phyloP scores from a whole-genome alignment of 2,888 invertebrate genomes.

The Eupithecia abbreviata region DNA sequence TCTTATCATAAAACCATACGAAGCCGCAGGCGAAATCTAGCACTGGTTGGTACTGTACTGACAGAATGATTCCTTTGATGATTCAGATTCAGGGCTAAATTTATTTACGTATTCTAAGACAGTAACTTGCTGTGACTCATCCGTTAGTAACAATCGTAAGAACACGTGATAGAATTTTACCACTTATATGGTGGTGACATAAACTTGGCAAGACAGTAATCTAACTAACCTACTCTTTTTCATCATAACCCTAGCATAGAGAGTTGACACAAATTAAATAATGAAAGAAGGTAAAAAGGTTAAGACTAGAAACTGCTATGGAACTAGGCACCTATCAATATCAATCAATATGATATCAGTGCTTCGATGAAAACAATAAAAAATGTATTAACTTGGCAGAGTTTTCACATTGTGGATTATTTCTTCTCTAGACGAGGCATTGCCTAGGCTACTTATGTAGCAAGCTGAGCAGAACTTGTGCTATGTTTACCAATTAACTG shows the following conservation, averaged over 20 bases:
- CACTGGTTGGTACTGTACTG: background rate
- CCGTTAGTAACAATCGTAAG: slow-evolving; percentile 36
- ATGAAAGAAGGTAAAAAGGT: no score
- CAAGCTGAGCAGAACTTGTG: no score
- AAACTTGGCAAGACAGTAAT: background rate
- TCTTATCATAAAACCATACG: no score
- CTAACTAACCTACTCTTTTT: background rate
- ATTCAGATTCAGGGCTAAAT: slow-evolving; percentile 28
- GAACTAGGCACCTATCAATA: no score
- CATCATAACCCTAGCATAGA: background rate
- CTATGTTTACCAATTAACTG: no score
- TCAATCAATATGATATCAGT: no score
- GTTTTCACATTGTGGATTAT: no score
- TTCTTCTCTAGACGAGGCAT: no score
- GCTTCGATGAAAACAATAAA: no score
- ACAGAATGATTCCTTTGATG: slow-evolving; percentile 9
- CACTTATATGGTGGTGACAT: slow-evolving; percentile 13
- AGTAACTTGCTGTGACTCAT: slow-evolving; percentile 47
- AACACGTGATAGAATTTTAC: slow-evolving; percentile 54
- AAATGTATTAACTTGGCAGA: no score
- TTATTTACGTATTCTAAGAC: slow-evolving; percentile 54
- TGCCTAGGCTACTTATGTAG: no score
- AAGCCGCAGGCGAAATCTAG: background rate
- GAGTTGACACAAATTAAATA: background rate
- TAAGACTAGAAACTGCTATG: no score